These are phyloP conservation scores for Pachycephus smyrnensis DNA, from an alignment of 2,888 invertebrate genomes.

Conservation along the genomic window DNA sequence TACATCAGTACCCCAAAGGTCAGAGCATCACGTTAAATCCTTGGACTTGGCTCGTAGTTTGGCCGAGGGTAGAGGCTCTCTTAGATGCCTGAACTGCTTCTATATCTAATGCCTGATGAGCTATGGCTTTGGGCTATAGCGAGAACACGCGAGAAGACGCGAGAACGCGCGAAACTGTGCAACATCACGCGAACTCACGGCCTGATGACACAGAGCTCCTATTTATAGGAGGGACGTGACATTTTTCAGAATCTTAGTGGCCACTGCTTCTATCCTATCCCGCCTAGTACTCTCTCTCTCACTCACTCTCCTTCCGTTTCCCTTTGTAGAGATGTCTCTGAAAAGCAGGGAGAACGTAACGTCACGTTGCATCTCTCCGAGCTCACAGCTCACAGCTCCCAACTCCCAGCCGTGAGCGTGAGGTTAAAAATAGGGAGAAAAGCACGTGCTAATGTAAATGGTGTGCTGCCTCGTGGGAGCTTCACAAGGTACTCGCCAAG, in stretches of 20 bases:
- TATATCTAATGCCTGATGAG: not conserved
- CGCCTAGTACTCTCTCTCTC: not conserved
- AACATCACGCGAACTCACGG: not conserved
- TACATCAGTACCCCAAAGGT: conserved; percentile 35
- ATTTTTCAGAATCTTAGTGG: not conserved
- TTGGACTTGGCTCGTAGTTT: not conserved
- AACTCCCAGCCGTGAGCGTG: not conserved
- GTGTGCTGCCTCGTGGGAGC: not conserved
- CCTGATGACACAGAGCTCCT: not conserved
- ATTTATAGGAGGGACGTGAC: not conserved
- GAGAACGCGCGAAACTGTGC: not conserved
- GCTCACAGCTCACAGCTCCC: not conserved
- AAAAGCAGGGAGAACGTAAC: not conserved
- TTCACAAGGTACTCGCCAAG: not conserved
- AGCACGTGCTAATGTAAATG: conserved; percentile 7
- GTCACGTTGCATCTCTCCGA: not conserved
- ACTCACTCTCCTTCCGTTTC: not conserved
- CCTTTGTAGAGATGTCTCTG: not conserved
- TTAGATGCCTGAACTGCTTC: not conserved
- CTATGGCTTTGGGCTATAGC: not conserved
- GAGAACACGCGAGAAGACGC: not conserved
- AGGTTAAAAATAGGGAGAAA: conserved; percentile 12
- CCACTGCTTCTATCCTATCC: not conserved
- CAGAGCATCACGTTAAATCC: not conserved
- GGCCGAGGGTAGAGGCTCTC: not conserved